Base-by-base conservation (phyloP, 2,888 invertebrate genomes). In the Stenotaenia linearis region DNA sequence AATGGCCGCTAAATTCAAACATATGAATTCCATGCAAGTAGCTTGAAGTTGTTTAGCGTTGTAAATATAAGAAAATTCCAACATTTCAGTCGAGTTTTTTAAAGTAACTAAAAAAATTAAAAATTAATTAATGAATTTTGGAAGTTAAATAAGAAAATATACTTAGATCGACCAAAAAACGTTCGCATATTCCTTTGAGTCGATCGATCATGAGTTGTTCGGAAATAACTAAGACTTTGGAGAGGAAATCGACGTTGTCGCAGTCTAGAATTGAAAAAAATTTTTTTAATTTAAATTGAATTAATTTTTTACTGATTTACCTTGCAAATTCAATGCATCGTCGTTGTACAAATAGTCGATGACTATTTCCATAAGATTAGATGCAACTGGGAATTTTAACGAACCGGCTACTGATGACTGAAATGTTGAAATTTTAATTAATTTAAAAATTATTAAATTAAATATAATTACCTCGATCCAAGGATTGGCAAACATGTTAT, bases 321-420 rank as follows among this genome's bases (percentile, higher is more conserved):
- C 76, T 23, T 35, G 75, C 25, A 82, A 30, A 81, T 89, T 87
- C 0, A 90, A 89, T 23, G 91, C 89, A 1, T 90, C 88, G 84
- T 93, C 92, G 0, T 91, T 90, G 85, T 95, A 95, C 0, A 95
- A 86, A 84, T 91, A 95, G 82, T 93, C 91, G 9, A 95, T 86
- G 1, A 95, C 88, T 0, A 91, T 90, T 80, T 90, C 86, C 82
- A 94, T 86, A 35, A 91, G 88, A 77, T 88, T 88, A 80, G 88
- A 88, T 77, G 88, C 89, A 7, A 76, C 15, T 1, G 76, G 76
- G 15, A 76, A 76, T 10, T 35, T 5, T 15, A 76, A 30, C 2
- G 9, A 10, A 4, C 32, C 21, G 32, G 9, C n/a, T 5, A 18
- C 28, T 32, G 32, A 15, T 18, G 32, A 45, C 90, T 90, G 88